Evolutionary conservation across 2,113 vertebrate genomes (phyloP).

Genomic region (Naja naja): DNA sequence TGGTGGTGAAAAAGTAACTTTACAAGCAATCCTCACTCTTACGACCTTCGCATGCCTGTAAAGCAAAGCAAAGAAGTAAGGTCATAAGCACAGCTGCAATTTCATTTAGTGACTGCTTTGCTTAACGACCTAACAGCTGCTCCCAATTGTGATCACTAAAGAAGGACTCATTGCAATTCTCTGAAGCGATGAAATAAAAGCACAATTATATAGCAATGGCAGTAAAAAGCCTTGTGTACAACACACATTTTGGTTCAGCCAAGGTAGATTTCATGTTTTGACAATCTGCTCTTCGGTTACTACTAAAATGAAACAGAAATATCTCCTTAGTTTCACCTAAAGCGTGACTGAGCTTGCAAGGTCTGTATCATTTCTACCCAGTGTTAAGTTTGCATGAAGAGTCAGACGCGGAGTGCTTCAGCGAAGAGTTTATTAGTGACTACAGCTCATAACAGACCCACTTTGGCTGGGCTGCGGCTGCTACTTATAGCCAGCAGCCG

Average conservation of each 20-base stretch:
- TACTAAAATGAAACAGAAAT: background rate
- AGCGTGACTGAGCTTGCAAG: background rate
- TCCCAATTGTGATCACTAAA: background rate
- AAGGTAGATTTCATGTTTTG: background rate
- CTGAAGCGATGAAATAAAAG: conserved; percentile 9
- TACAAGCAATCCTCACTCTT: background rate
- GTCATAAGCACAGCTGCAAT: background rate
- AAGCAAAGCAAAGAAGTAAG: background rate
- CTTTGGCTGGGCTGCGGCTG: too few species aligned
- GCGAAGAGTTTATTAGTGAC: too few species aligned
- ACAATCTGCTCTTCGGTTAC: background rate
- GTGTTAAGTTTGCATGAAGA: too few species aligned
- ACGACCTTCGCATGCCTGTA: background rate
- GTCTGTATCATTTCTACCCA: background rate
- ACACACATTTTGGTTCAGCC: background rate
- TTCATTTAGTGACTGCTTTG: background rate
- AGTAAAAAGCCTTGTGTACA: background rate
- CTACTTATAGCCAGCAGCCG: too few species aligned
- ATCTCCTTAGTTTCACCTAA: background rate
- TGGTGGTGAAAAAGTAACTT: background rate
- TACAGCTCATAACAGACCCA: too few species aligned
- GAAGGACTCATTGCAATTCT: background rate
- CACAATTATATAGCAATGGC: background rate
- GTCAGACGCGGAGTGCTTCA: too few species aligned
- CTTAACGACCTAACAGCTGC: background rate